Base-by-base conservation (phyloP, 2,113 vertebrate genomes). In the Melanocharis versteri region DNA sequence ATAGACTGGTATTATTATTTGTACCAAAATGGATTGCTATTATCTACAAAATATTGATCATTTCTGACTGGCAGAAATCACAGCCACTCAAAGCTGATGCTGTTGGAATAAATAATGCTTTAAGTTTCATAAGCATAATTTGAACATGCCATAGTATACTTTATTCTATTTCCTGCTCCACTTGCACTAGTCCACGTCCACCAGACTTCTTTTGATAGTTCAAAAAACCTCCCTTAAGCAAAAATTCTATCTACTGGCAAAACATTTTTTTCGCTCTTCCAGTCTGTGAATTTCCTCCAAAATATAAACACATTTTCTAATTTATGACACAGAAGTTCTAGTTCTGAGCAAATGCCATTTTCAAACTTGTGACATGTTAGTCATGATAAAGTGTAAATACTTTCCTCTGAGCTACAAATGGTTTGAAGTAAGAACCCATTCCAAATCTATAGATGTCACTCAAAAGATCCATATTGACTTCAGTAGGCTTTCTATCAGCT, bases 351-450 rank as follows among this genome's bases (percentile, higher is more conserved):
- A 89, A 86, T 4, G 3, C 37, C 6, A 68, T 88, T 90, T 96
- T 95, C 72, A 90, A 92, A 89, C 37, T 44, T 53, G 33, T 83
- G 79, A 70, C 51, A 80, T 27, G 39, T 75, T 92, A 88, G 60
- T 86, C 56, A 66, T 94, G 68, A 93, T 93, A 90, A 85, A 85
- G 22, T 83, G 48, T 45, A 83, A 93, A 80, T n/a, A 64, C 35
- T 78, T 95, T 89, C 72, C 60, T 71, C 89, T 76, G 86, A 92
- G 53, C 40, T 35, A 81, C 45, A 78, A 90, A 95, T 44, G 6
- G 33, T 86, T 88, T 90, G 92, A 93, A 92, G 80, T 28, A 93
- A 94, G 76, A 94, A 89, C 31, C 37, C 53, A 68, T 92, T 93
- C 77, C 83, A 81, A 71, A 33, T n/a, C 83, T 56, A 81, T 12